A percentile compares a stretch with the other conserved stretches of the same genome.
phyloP scores from a whole-genome alignment of 1,140 invertebrate genomes.

The Homalodisca vitripennis region DNA sequence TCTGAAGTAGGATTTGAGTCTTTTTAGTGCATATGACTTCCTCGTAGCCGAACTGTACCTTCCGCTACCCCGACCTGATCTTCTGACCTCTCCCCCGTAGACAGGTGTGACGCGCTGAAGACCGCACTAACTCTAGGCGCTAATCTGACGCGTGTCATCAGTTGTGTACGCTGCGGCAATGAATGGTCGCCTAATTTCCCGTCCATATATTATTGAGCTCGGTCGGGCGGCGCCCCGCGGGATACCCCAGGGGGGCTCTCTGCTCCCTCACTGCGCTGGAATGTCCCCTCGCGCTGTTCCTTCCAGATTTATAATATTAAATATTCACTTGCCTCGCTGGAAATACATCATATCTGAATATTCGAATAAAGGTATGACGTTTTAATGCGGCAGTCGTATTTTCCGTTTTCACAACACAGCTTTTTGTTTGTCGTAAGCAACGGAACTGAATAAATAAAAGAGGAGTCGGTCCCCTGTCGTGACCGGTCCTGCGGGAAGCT shows the following conservation, averaged over 20 bases:
- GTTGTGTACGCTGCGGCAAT: neutral
- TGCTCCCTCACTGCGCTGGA: slow-evolving; percentile 1
- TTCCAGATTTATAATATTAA: slow-evolving; percentile 23
- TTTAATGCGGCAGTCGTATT: slow-evolving; percentile 23
- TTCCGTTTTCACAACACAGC: slow-evolving; percentile 16
- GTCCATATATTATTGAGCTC: slow-evolving; percentile 23
- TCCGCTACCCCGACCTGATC: too few relatives aligned
- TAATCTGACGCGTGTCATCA: slow-evolving; percentile 20
- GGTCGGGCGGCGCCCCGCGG: slow-evolving; percentile 10
- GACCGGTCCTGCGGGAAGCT: neutral
- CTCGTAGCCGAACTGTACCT: too few relatives aligned
- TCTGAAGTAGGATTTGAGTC: too few relatives aligned
- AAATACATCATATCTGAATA: slow-evolving; percentile 25
- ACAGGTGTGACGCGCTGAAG: neutral
- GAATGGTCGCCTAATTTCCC: slow-evolving; percentile 29
- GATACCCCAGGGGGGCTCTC: neutral
- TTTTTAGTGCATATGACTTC: too few relatives aligned
- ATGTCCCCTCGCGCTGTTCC: slow-evolving; percentile 19
- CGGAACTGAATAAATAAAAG: slow-evolving; percentile 2
- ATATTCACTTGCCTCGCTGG: slow-evolving; percentile 17
- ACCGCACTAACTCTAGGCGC: neutral
- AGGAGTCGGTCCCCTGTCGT: neutral
- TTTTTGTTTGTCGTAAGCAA: slow-evolving; percentile 20
- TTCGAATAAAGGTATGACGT: slow-evolving; percentile 26
- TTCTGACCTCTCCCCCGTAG: too few relatives aligned